Evolutionary conservation across 2,797 vertebrate genomes (phyloP).

Genomic region (Acanthopagrus latus): DNA sequence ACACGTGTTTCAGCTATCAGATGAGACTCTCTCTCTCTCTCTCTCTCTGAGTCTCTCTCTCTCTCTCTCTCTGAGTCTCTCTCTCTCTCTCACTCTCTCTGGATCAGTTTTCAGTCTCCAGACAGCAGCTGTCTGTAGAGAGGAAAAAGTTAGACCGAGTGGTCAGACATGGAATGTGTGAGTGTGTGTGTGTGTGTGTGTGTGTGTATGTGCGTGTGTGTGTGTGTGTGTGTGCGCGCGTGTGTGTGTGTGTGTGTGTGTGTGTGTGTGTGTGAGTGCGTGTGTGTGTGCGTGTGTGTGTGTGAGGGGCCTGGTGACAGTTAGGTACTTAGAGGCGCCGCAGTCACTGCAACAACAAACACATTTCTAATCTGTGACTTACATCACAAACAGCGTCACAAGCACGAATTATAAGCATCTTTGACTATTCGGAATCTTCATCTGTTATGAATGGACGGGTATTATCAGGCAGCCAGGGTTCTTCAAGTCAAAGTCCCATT

Average conservation of each 20-base stretch:
- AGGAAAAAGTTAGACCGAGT: constrained; percentile 67
- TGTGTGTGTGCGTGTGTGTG: constrained; percentile 32
- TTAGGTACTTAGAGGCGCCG: constrained; percentile 53
- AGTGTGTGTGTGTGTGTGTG: constrained; percentile 35
- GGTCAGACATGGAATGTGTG: constrained; percentile 72
- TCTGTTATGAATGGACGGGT: background rate
- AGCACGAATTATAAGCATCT: background rate
- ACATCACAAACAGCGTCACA: background rate
- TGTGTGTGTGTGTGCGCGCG: constrained; percentile 39
- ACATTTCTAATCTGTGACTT: constrained; percentile 13
- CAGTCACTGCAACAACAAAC: constrained; percentile 36
- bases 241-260: constrained; percentile 54
- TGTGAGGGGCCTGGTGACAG: constrained; percentile 56
- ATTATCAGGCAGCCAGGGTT: background rate
- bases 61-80: background rate
- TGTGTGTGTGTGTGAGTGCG: constrained; percentile 36
- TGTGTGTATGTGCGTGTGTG: constrained; percentile 34
- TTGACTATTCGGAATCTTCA: background rate
- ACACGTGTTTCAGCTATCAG: constrained; percentile 79
- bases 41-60: background rate
- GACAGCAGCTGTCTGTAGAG: constrained; percentile 78
- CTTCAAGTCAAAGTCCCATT: background rate
- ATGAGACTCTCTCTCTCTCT: constrained; percentile 51
- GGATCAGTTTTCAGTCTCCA: constrained; percentile 78
- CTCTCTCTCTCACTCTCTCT: constrained; percentile 13